phyloP scores from a whole-genome alignment of 1,140 invertebrate genomes.

The Drosophila nebulosa region DNA sequence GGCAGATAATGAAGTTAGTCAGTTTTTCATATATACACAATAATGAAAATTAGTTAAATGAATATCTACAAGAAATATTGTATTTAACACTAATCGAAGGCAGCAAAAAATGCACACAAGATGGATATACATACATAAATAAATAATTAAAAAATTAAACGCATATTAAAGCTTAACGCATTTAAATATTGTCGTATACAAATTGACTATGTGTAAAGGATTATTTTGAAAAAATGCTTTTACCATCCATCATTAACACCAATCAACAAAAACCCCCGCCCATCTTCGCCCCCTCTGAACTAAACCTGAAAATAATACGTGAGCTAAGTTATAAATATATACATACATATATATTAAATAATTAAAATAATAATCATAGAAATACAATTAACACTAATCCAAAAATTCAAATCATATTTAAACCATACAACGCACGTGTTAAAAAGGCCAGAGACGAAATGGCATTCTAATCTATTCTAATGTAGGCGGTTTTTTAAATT shows the following conservation, averaged over 20 bases:
- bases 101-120: conserved; percentile 40
- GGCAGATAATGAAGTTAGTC: conserved; percentile 68
- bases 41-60: conserved; percentile 58
- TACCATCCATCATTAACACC: conserved; percentile 9
- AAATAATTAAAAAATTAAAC: conserved; percentile 16
- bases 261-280: not conserved
- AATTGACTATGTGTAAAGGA: conserved; percentile 49
- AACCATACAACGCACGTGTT: conserved; percentile 67
- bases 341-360: conserved; percentile 12
- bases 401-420: conserved; percentile 67
- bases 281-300: conserved; percentile 37
- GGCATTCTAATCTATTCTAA: conserved; percentile 5
- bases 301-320: conserved; percentile 51
- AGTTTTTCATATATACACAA: conserved; percentile 34
- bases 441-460: conserved; percentile 45
- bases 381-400: conserved; percentile 47
- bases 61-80: conserved; percentile 28
- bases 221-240: conserved; percentile 48
- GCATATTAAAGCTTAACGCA: conserved; percentile 36
- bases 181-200: conserved; percentile 21
- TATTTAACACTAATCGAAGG: conserved; percentile 39
- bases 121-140: conserved; percentile 15
- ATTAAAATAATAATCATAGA: not conserved
- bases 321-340: conserved; percentile 43
- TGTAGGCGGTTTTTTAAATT: conserved; percentile 64